Base-by-base conservation (phyloP, 1,140 invertebrate species). In the silkworm (Bombyx mori) region DNA sequence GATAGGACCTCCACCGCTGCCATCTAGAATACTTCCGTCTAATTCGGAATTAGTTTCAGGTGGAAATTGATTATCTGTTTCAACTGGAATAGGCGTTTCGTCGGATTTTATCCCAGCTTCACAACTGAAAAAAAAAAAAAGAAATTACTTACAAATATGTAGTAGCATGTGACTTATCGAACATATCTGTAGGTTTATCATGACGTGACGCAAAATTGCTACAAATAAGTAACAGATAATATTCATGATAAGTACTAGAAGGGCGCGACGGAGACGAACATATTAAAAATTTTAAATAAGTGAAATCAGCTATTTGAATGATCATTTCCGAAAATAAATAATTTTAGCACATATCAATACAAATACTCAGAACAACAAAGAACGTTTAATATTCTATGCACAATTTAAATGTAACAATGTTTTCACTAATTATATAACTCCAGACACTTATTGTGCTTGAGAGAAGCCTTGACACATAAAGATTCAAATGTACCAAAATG, bases 121-220 rank as follows among this genome's bases (percentile, higher is more conserved):
- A 52, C 52, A 54, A 46, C 83, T 86, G 83, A 62, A 56, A 86
- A 83, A 61, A 64, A 64, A 55, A 61, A 64, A 60, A 55, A 61
- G 26, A 35, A 35, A 35, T 35, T 35, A 35, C 26, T 5, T 35
- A 3, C 26, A 35, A 35, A 35, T 35, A 18, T 18, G 12, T 18
- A 61, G 62, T 65, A 64, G 69, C 79, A 77, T 71, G 81, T 83
- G 77, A 84, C 61, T 71, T 63, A 66, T 75, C 58, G 60, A 63
- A 62, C 64, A 60, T 67, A 75, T 70, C 67, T 73, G 71, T 65
- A 71, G 58, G 69, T 79, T 82, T 86, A 84, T 86, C 81, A 58
- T 72, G 64, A 77, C 64, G 63, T 80, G 80, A 83, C 78, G 82
- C 74, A 79, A 76, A 78, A 74, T 76, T 76, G 63, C 71, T 77